phyloP scores from a whole-genome alignment of 2,888 invertebrate species.

The Ischnus inquisitorius region DNA sequence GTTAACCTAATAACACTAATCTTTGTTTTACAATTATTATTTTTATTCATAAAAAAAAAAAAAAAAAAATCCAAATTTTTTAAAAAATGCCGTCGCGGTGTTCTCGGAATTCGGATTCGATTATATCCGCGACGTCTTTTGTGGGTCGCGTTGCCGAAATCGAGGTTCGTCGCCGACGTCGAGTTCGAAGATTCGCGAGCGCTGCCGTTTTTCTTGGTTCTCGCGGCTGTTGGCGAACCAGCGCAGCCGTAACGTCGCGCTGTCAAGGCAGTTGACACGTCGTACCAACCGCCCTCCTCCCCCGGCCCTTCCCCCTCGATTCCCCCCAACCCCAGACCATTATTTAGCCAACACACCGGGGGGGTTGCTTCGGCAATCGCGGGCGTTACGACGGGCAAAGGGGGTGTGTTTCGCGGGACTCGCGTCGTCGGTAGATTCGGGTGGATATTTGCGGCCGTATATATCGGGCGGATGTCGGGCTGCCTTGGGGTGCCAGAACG shows the following conservation, averaged over 20 bases:
- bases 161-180: slow-evolving; percentile 68
- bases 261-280: slow-evolving; percentile 85
- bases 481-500: slow-evolving; percentile 57
- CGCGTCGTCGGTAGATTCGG: slow-evolving; percentile 69
- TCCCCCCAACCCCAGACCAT: slow-evolving; percentile 76
- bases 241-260: slow-evolving; percentile 74
- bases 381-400: slow-evolving; percentile 74
- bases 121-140: slow-evolving; percentile 30
- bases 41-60: too few species aligned
- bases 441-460: slow-evolving; percentile 44
- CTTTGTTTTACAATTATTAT: too few species aligned
- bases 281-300: slow-evolving; percentile 80
- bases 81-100: too few species aligned
- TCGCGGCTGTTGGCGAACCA: slow-evolving; percentile 17
- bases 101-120: background rate
- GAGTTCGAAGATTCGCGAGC: slow-evolving; percentile 44
- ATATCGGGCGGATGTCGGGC: slow-evolving; percentile 34
- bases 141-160: slow-evolving; percentile 60
- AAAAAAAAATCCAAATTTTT: too few species aligned
- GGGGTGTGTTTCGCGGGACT: slow-evolving; percentile 81
- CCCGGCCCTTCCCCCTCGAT: too few species aligned
- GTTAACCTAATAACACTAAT: too few species aligned
- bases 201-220: background rate
- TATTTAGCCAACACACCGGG: slow-evolving; percentile 84
- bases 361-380: slow-evolving; percentile 68